A percentile compares a stretch with the other conserved stretches of the same genome.
phyloP scores from a whole-genome alignment of 2,888 invertebrate species.

The Monoplex corrugatus region DNA sequence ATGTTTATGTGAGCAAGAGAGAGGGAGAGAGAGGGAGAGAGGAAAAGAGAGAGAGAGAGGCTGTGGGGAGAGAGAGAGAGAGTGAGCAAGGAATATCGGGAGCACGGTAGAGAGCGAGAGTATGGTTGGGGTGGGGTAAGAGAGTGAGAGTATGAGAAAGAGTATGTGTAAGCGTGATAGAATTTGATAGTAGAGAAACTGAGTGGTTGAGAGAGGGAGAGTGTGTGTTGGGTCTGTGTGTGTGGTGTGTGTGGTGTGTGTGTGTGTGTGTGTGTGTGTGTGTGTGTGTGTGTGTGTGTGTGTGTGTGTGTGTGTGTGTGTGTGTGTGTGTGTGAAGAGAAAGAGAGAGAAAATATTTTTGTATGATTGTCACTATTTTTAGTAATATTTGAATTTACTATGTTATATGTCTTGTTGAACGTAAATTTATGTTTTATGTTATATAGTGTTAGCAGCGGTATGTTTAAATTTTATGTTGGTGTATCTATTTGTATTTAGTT shows the following conservation, averaged over 20 bases:
- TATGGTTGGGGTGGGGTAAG: not conserved
- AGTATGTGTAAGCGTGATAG: not conserved
- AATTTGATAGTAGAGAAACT: too few relatives aligned
- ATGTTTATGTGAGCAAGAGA: too few relatives aligned
- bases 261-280: not conserved
- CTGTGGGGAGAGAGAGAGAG: not conserved
- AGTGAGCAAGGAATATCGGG: too few relatives aligned
- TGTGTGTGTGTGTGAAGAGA: not conserved
- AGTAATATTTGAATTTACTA: too few relatives aligned
- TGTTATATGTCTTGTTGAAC: too few relatives aligned
- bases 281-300: not conserved
- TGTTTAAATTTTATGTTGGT: too few relatives aligned
- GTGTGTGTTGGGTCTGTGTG: not conserved
- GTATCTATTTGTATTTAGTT: too few relatives aligned
- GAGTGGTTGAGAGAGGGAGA: conserved; percentile 4
- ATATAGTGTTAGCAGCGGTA: too few relatives aligned
- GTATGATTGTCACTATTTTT: too few relatives aligned
- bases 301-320: conserved; percentile 14
- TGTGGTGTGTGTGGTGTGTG: not conserved
- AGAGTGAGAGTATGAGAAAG: not conserved
- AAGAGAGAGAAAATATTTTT: too few relatives aligned
- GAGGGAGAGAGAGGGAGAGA: not conserved
- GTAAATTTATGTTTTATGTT: too few relatives aligned
- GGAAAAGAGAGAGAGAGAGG: not conserved
- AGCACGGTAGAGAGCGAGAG: too few relatives aligned